Conservation (phyloP, 2,888 invertebrate species). For the Antheraea yamamai region DNA sequence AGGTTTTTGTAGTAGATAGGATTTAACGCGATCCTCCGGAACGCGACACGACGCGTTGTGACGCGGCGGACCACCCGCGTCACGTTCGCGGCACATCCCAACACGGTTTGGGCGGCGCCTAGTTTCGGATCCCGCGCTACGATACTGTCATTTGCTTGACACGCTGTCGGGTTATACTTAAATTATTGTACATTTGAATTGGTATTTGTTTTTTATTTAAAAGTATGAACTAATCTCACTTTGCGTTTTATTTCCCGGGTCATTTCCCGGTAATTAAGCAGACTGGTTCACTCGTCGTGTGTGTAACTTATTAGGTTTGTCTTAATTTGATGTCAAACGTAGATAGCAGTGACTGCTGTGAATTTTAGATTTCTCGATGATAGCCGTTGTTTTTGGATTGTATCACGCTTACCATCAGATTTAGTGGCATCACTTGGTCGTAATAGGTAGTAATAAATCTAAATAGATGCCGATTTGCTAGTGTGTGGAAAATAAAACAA, state of each 20-base stretch:
- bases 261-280: too few species aligned
- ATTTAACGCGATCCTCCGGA: not conserved
- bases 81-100: constrained; percentile 40
- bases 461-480: too few species aligned
- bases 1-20: not conserved
- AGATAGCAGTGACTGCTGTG: too few species aligned
- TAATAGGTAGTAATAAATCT: too few species aligned
- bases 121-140: constrained; percentile 36
- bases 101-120: constrained; percentile 61
- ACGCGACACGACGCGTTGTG: not conserved
- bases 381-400: too few species aligned
- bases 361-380: too few species aligned
- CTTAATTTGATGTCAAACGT: too few species aligned
- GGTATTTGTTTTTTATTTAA: not conserved
- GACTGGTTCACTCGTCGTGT: too few species aligned
- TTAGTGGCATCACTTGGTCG: too few species aligned
- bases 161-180: constrained; percentile 32
- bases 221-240: not conserved
- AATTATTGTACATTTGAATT: constrained; percentile 16
- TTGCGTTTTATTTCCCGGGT: not conserved
- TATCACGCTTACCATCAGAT: too few species aligned
- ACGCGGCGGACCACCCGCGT: constrained; percentile 22
- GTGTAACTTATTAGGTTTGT: too few species aligned
- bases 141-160: constrained; percentile 55
- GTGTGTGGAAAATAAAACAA: too few species aligned